phyloP scores from a whole-genome alignment of 2,797 vertebrate species.

The Tolypeutes matacus region DNA sequence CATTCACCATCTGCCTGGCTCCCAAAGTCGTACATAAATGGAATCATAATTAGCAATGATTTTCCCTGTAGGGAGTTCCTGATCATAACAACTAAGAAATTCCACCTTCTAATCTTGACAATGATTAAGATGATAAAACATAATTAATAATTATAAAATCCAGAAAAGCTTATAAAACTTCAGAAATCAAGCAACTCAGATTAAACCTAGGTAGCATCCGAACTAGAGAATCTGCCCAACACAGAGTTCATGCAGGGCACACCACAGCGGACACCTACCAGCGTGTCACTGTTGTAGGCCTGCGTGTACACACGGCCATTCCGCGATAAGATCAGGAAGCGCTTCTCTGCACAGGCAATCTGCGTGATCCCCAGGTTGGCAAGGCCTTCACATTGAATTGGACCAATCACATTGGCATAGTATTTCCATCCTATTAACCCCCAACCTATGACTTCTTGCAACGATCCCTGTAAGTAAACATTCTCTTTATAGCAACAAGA shows the following conservation, averaged over 20 bases:
- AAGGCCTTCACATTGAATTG: conserved; percentile 96
- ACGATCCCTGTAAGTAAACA: conserved; percentile 90
- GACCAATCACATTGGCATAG: conserved; percentile 96
- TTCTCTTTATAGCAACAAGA: neutral
- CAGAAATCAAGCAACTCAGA: neutral
- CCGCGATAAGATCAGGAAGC: conserved; percentile 95
- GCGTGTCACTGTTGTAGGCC: conserved; percentile 96
- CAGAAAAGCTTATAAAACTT: neutral
- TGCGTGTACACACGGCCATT: conserved; percentile 96
- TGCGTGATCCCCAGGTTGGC: conserved; percentile 95
- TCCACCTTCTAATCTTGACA: neutral
- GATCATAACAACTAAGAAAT: neutral
- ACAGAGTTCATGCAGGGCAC: neutral
- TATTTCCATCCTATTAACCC: conserved; percentile 99
- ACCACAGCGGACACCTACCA: conserved; percentile 89
- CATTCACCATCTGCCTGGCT: neutral
- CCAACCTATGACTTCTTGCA: conserved; percentile 98
- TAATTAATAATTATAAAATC: neutral
- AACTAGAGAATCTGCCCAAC: neutral
- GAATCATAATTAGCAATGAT: neutral
- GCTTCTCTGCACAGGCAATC: conserved; percentile 97
- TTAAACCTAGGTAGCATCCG: neutral
- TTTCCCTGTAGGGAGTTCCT: neutral
- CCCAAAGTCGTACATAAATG: neutral
- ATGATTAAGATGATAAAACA: neutral